Evolutionary conservation across 2,797 vertebrate genomes (phyloP), one percentile per base, ranked within the genome.

Genomic region (Alosa sapidissima): DNA sequence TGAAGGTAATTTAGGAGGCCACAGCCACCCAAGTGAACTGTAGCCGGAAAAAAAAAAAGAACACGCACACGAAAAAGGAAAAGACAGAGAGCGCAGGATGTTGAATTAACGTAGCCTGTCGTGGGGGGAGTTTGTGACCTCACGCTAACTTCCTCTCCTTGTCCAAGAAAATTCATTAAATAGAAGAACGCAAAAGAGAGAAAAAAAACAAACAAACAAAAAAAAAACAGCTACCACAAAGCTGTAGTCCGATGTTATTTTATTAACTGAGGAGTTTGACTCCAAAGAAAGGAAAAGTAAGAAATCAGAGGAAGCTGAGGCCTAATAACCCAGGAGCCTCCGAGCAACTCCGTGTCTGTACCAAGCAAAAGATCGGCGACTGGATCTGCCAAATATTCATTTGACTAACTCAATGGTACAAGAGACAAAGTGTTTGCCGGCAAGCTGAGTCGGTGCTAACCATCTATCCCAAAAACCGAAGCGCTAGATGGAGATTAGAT

Each of bases 321-420:
- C 60, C 60, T 72, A 41, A 41, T 33, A 36, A 72, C 72, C 41
- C 36, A 47, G 72, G 16, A 6, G 41, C 72, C 41, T 47, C 68
- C 14, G 5, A 21, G 36, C 72, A 78, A 78, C 72, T 78, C 36
- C 8, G 72, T 21, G 21, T 78, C 14, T 8, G 72, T 78, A 16
- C 72, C 72, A 47, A 7, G 83, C 88, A 84, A 81, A 81, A 92
- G 90, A 89, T 87, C 8, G 85, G 84, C 86, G 84, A 84, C 54
- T 1, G 84, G 86, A 55, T 55, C 90, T 89, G 62, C 8, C 87
- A 83, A 87, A 89, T 87, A 84, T 87, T 83, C 78, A 87, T 85
- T 87, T 88, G 87, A 89, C 89, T 88, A 90, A 85, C 58, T 84
- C 13, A 84, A 84, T 92, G 91, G 91, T 91, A 91, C 84, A 6